These are phyloP conservation scores for Epinephelus awoara DNA, from an alignment of 2,797 vertebrate genomes.

Conservation along the genomic window DNA sequence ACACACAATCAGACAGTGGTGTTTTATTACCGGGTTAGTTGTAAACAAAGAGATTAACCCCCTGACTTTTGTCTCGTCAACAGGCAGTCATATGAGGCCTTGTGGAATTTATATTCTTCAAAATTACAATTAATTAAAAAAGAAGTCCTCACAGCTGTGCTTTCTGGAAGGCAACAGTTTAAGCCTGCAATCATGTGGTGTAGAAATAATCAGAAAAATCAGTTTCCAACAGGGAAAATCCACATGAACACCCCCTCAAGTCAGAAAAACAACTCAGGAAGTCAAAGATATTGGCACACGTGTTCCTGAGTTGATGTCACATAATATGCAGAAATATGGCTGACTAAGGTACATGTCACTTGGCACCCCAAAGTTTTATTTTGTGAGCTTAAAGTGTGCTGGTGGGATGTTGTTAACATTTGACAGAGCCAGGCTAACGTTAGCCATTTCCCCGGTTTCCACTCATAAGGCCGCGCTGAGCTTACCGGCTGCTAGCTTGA, in stretches of 20 bases:
- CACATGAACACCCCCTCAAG: no score
- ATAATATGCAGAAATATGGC: no score
- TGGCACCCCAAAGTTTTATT: neutral
- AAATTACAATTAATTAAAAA: conserved; percentile 6
- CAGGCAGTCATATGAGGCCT: conserved; percentile 1
- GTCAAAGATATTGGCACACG: no score
- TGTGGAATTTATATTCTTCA: conserved; percentile 17
- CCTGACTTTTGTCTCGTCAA: conserved; percentile 35
- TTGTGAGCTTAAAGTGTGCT: neutral
- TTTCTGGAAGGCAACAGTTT: neutral
- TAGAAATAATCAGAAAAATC: no score
- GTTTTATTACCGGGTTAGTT: conserved; percentile 53
- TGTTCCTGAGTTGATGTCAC: no score
- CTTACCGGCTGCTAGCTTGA: neutral
- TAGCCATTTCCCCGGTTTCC: neutral
- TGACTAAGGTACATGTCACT: no score
- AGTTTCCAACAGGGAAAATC: no score
- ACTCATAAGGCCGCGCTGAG: neutral
- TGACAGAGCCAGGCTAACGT: neutral
- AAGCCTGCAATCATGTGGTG: no score
- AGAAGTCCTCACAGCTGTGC: neutral
- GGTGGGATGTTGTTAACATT: neutral
- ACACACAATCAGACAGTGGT: conserved; percentile 23
- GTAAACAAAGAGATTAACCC: conserved; percentile 77
- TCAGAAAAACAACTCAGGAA: no score